Conservation (phyloP, 2,113 vertebrate species). For the Oncorhynchus mykiss region DNA sequence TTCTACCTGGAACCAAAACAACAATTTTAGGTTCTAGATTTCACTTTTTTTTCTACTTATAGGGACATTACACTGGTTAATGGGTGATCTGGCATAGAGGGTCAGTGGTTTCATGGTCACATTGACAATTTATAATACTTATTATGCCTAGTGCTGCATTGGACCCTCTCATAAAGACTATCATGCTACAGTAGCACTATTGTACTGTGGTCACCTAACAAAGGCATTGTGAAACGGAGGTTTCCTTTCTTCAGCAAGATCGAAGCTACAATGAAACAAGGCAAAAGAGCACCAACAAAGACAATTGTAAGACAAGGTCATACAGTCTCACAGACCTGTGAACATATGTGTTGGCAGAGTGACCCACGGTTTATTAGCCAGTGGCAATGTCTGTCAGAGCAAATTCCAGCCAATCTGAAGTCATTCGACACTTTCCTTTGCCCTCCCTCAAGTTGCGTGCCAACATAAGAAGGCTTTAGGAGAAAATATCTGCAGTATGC, state of each 20-base stretch:
- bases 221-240: no score
- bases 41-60: not conserved
- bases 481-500: no score
- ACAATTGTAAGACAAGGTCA: no score
- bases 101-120: not conserved
- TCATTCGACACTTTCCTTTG: no score
- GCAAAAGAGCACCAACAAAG: no score
- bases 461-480: no score
- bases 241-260: not conserved
- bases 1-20: no score
- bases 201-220: no score
- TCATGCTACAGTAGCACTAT: not conserved
- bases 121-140: not conserved
- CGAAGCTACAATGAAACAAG: no score
- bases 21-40: no score
- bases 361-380: not conserved
- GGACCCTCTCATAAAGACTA: not conserved
- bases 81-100: not conserved
- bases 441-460: no score
- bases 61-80: not conserved
- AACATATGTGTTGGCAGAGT: not conserved
- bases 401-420: no score
- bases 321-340: not conserved
- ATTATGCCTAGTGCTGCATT: not conserved
- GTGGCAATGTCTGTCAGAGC: conserved; percentile 1